A percentile compares a stretch with the other conserved stretches of the same genome.
Conservation (phyloP, 30 jellyfish, hydroid and myxozoan genomes). For the Cassiopea andromeda region DNA sequence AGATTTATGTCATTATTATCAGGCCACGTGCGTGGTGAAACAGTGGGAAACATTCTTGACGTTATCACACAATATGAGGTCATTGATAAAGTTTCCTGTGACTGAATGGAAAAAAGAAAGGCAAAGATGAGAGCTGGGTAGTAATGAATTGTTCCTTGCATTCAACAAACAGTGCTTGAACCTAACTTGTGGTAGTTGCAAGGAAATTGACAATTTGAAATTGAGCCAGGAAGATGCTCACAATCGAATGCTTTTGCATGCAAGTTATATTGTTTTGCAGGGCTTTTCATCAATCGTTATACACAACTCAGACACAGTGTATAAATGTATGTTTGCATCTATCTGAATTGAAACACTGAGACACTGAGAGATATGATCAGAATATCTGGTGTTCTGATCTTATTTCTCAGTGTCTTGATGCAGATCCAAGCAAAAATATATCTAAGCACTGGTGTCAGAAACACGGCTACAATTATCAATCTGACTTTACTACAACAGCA, state of each 20-base stretch:
- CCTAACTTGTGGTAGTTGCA: background rate
- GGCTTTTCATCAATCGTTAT: conserved; percentile 29
- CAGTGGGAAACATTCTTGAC: conserved; percentile 29
- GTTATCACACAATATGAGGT: conserved; percentile 13
- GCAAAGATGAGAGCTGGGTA: conserved; percentile 29
- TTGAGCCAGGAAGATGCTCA: conserved; percentile 42
- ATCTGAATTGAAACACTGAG: no score
- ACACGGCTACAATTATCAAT: conserved; percentile 31
- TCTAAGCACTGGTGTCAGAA: conserved; percentile 51
- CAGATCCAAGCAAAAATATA: conserved; percentile 44
- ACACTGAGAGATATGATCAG: no score
- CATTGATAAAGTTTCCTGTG: conserved; percentile 29
- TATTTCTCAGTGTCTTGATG: conserved; percentile 20
- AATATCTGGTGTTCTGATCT: background rate
- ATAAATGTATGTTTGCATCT: background rate
- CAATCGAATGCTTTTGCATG: conserved; percentile 52
- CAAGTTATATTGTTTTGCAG: conserved; percentile 17
- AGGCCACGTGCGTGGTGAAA: conserved; percentile 17
- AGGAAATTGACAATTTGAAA: conserved; percentile 2
- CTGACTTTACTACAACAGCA: background rate
- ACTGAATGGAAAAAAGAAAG: conserved; percentile 31
- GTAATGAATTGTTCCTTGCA: background rate
- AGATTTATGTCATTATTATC: background rate
- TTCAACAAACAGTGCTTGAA: background rate
- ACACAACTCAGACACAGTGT: conserved; percentile 38